phyloP scores from a whole-genome alignment of 2,797 vertebrate genomes.

The Xenopus petersii region DNA sequence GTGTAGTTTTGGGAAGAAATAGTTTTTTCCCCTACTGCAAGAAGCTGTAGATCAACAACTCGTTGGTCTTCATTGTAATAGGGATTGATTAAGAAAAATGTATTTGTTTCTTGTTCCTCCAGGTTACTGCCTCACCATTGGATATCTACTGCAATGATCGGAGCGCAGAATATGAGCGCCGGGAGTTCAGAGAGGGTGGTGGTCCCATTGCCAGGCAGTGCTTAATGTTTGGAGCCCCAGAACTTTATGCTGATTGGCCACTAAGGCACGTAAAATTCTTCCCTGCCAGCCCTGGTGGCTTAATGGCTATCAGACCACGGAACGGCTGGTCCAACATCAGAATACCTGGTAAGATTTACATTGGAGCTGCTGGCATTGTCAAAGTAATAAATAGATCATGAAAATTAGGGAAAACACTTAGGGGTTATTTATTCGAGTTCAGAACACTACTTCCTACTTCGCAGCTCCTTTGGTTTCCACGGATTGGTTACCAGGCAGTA shows the following conservation, averaged over 20 bases:
- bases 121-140: slow-evolving; percentile 80
- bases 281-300: slow-evolving; percentile 77
- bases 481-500: too few relatives aligned
- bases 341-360: slow-evolving; percentile 82
- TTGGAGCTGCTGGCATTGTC: background rate
- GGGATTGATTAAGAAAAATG: too few relatives aligned
- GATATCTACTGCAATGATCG: slow-evolving; percentile 89
- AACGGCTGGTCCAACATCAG: slow-evolving; percentile 96
- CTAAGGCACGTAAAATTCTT: slow-evolving; percentile 73
- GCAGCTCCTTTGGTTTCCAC: too few relatives aligned
- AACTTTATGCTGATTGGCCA: slow-evolving; percentile 78
- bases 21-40: too few relatives aligned
- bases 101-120: background rate
- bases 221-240: slow-evolving; percentile 86
- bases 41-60: too few relatives aligned
- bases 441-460: too few relatives aligned
- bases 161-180: slow-evolving; percentile 88
- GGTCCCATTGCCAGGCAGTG: slow-evolving; percentile 80
- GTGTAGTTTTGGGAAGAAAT: too few relatives aligned
- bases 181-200: slow-evolving; percentile 77
- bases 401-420: too few relatives aligned
- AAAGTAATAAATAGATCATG: background rate
- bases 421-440: too few relatives aligned
- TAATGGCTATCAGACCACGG: slow-evolving; percentile 79
- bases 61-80: too few relatives aligned